Percentiles rank a stretch among this genome's conserved stretches.
Conservation (phyloP, 2,113 vertebrate genomes). For the Lonchura striata region DNA sequence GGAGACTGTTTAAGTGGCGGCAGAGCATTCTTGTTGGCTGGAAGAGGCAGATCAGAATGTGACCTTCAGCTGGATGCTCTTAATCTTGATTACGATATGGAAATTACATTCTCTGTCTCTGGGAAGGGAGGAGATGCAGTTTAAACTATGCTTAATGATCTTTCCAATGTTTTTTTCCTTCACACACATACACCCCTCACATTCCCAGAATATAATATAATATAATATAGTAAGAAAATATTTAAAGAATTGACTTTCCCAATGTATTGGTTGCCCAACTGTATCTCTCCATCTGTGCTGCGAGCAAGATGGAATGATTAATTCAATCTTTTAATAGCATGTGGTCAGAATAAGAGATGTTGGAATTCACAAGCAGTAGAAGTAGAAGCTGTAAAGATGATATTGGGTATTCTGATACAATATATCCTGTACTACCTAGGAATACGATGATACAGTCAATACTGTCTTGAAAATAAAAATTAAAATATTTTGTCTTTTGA, state of each 20-base stretch:
- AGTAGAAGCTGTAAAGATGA: not conserved
- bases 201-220: not conserved
- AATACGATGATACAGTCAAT: not conserved
- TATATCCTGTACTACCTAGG: not conserved
- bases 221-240: not conserved
- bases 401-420: not conserved
- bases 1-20: not conserved
- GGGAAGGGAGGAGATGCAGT: not conserved
- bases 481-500: not conserved
- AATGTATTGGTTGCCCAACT: not conserved
- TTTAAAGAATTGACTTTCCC: not conserved
- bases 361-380: not conserved
- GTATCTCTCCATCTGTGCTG: not conserved
- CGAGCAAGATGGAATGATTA: not conserved
- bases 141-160: not conserved
- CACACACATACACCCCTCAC: too few relatives aligned
- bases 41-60: slow-evolving; percentile 10
- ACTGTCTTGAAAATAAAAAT: not conserved
- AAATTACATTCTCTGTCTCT: slow-evolving; percentile 24
- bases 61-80: slow-evolving; percentile 55
- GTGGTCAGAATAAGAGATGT: not conserved
- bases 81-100: slow-evolving; percentile 49
- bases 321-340: not conserved
- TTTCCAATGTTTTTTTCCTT: not conserved
- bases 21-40: not conserved